These are phyloP conservation scores for Zophobas atratus DNA, from an alignment of 1,140 invertebrate species.

Conservation along the genomic window DNA sequence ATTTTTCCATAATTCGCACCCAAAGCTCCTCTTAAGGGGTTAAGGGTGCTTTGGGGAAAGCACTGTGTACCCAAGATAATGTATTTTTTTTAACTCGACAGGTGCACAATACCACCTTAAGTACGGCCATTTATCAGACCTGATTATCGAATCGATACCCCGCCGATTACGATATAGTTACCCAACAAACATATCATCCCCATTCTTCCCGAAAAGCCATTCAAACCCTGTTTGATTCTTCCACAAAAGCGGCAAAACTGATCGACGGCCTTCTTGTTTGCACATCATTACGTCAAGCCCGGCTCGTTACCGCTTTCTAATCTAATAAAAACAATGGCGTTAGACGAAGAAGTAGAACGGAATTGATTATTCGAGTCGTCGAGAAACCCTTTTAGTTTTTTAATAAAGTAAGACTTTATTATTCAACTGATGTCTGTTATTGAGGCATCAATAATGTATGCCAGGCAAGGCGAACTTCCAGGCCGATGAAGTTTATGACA, in stretches of 20 bases:
- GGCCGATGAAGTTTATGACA: slow-evolving; percentile 51
- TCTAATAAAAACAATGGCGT: slow-evolving; percentile 33
- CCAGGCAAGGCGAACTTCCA: slow-evolving; percentile 48
- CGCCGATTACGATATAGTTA: too few species aligned
- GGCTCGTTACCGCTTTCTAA: slow-evolving; percentile 10
- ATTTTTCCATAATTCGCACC: too few species aligned
- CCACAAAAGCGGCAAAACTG: not conserved
- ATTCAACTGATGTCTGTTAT: slow-evolving; percentile 48
- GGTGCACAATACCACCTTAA: too few species aligned
- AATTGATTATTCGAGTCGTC: slow-evolving; percentile 39
- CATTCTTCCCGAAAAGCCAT: too few species aligned
- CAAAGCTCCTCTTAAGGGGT: too few species aligned
- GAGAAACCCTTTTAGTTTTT: slow-evolving; percentile 44
- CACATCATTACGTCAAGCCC: not conserved
- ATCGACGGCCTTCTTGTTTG: slow-evolving; percentile 20
- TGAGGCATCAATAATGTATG: slow-evolving; percentile 54
- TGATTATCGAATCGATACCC: too few species aligned
- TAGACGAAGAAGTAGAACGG: slow-evolving; percentile 21
- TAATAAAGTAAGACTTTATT: slow-evolving; percentile 48
- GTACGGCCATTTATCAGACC: too few species aligned
- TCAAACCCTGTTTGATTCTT: too few species aligned
- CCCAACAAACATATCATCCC: too few species aligned
- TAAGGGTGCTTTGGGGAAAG: too few species aligned
- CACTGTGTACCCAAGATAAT: too few species aligned
- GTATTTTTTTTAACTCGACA: too few species aligned